Base-by-base conservation (phyloP, 2,113 vertebrate genomes). In the Microcebus griseorufus region DNA sequence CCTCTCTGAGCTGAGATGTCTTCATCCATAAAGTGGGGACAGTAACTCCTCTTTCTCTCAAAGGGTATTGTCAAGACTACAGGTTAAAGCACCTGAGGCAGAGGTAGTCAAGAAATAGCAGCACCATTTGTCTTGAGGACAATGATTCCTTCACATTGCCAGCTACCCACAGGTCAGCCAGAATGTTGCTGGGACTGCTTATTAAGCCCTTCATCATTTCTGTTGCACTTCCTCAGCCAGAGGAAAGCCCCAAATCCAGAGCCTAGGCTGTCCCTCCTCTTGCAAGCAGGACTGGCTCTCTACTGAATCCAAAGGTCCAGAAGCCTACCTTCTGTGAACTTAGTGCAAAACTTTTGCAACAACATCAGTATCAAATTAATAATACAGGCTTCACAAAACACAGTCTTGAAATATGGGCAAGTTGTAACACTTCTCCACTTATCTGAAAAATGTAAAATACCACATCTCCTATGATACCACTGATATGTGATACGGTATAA, bases 201-300 rank as follows among this genome's bases (percentile, higher is more conserved):
- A 93, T 60, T 79, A 90, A 92, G 90, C 14, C 65, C 73, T 97
- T 97, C 92, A 88, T 94, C 91, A 93, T 96, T 94, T 97, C 69
- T 96, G 86, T 39, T 85, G 22, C 55, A 96, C 79, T 97, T 97
- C 93, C 92, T 92, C 89, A 67, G n/a, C 53, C 62, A 94, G 32
- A 97, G 88, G 62, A 95, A 97, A 97, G 79, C 83, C 83, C 96
- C 81, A 45, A 88, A 95, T 16, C 48, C n/a, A 51, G 53, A 86
- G 76, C 53, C 7, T 22, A 75, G 70, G 18, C 55, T 93, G 39
- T 53, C 62, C 45, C 34, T 95, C 70, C 60, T 89, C 48, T 37
- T 42, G 62, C 9, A 55, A 53, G 58, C 48, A 94, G 20, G 32
- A 55, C 32, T 39, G 12, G n/a, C 79, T 81, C 34, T 92, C 60